phyloP scores from a whole-genome alignment of 2,888 invertebrate genomes.

The Mamestra brassicae region DNA sequence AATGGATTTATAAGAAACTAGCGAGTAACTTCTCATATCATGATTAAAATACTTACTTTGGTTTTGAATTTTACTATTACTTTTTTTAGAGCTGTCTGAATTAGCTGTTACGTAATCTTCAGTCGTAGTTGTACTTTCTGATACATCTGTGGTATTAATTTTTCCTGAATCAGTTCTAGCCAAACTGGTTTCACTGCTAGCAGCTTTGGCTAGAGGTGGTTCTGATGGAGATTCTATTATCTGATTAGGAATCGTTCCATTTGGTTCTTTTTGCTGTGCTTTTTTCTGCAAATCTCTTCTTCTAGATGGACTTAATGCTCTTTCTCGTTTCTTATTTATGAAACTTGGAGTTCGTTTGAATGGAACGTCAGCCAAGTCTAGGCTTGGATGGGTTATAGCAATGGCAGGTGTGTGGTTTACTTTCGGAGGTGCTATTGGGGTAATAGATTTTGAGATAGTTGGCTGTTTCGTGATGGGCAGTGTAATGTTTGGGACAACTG shows the following conservation, averaged over 20 bases:
- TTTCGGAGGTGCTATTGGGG: constrained; percentile 79
- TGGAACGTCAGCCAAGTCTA: constrained; percentile 87
- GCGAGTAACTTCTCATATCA: constrained; percentile 26
- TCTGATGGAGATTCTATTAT: constrained; percentile 83
- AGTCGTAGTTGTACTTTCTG: constrained; percentile 96
- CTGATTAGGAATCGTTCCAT: constrained; percentile 83
- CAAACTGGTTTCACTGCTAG: constrained; percentile 87
- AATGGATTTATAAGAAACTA: constrained; percentile 51
- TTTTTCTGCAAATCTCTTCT: constrained; percentile 87
- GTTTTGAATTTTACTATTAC: constrained; percentile 87
- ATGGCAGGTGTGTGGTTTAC: constrained; percentile 89
- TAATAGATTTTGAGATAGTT: constrained; percentile 81
- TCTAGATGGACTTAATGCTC: constrained; percentile 88
- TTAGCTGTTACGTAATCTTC: constrained; percentile 97
- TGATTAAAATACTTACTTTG: constrained; percentile 79
- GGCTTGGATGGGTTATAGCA: constrained; percentile 90
- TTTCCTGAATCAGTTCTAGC: constrained; percentile 94
- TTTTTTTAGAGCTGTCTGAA: constrained; percentile 93
- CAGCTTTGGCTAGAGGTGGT: constrained; percentile 79
- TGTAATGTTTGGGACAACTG: constrained; percentile 84
- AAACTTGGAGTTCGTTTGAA: constrained; percentile 89
- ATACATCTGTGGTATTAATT: constrained; percentile 94
- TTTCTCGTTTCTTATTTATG: constrained; percentile 88
- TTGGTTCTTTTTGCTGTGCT: constrained; percentile 84
- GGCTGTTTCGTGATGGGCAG: constrained; percentile 89